phyloP scores from a whole-genome alignment of 2,888 invertebrate species.

The Hypolimnas misippus region DNA sequence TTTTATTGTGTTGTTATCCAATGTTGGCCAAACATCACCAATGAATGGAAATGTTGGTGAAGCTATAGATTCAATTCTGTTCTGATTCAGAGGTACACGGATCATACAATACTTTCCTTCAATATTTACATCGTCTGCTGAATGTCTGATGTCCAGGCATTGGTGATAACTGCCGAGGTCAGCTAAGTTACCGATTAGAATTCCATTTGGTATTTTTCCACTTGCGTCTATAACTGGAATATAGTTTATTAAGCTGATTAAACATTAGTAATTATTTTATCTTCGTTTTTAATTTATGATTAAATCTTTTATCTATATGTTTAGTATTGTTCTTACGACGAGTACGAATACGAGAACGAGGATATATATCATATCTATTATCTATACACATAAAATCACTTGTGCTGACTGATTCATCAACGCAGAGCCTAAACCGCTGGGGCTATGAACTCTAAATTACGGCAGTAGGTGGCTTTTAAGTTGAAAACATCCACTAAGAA shows the following conservation, averaged over 20 bases:
- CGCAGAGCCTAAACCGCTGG: too few relatives aligned
- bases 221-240: constrained; percentile 72
- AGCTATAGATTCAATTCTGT: constrained; percentile 16
- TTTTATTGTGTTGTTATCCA: background rate
- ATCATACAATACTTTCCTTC: constrained; percentile 75
- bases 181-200: constrained; percentile 62
- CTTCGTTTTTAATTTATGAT: too few relatives aligned
- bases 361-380: too few relatives aligned
- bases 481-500: too few relatives aligned
- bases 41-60: background rate
- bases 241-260: background rate
- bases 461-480: too few relatives aligned
- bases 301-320: too few relatives aligned
- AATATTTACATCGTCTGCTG: constrained; percentile 50
- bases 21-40: background rate
- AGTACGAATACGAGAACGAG: too few relatives aligned
- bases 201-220: constrained; percentile 67
- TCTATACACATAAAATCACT: too few relatives aligned
- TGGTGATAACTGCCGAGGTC: constrained; percentile 69
- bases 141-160: constrained; percentile 56
- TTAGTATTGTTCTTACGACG: too few relatives aligned
- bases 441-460: too few relatives aligned
- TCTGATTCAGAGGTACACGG: constrained; percentile 49
- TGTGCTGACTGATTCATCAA: too few relatives aligned
- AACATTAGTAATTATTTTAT: too few relatives aligned